Evolutionary conservation across 2,113 vertebrate species (phyloP).

Genomic region (Ctenomys sociabilis): DNA sequence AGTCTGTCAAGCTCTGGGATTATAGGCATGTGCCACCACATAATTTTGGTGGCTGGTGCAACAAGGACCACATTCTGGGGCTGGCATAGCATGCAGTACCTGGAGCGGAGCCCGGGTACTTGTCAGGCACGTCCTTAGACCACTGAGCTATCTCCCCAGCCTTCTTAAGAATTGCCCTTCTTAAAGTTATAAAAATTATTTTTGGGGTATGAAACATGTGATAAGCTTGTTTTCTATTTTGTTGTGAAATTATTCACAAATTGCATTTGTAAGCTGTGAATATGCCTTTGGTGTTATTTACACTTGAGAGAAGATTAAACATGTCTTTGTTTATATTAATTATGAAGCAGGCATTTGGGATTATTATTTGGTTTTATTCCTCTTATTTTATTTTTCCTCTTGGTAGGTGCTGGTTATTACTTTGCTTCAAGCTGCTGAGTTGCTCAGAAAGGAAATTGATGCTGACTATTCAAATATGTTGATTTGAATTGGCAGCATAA

Average conservation of each 20-base stretch:
- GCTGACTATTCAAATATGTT: conserved; percentile 44
- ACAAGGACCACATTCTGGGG: no score
- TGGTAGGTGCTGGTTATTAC: conserved; percentile 42
- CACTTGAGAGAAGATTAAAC: conserved; percentile 65
- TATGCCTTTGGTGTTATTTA: conserved; percentile 71
- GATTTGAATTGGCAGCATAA: conserved; percentile 54
- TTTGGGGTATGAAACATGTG: conserved; percentile 55
- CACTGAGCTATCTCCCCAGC: no score
- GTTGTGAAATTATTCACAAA: conserved; percentile 69
- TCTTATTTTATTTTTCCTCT: conserved; percentile 42
- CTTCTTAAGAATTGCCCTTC: conserved; percentile 45
- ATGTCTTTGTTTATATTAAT: conserved; percentile 70
- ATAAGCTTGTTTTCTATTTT: conserved; percentile 64
- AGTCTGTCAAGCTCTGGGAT: no score
- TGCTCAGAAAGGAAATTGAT: conserved; percentile 70
- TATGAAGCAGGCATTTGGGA: conserved; percentile 46
- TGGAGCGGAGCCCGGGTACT: no score
- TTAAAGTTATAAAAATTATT: conserved; percentile 42
- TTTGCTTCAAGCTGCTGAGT: conserved; percentile 51
- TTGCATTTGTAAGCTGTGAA: conserved; percentile 58
- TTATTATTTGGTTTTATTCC: conserved; percentile 33
- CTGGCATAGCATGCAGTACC: no score
- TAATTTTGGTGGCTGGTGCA: no score
- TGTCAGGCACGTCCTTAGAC: no score
- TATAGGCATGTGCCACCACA: no score